Conservation (phyloP, 2,888 invertebrate species). For the Odiellus spinosus region DNA sequence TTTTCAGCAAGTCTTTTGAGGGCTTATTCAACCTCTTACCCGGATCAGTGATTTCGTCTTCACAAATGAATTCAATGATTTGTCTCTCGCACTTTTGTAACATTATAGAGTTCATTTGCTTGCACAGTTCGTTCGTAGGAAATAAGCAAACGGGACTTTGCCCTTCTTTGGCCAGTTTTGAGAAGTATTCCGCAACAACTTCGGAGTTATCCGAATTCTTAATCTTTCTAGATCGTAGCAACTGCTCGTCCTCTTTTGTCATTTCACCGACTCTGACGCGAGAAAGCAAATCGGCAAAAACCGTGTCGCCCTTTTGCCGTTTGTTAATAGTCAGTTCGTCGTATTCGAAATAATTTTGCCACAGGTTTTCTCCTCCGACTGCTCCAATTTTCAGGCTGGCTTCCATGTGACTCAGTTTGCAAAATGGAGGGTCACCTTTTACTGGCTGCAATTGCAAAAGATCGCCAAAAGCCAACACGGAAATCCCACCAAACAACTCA, state of each 20-base stretch:
- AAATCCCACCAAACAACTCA: constrained; percentile 5
- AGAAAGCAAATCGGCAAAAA: neutral
- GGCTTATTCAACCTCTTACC: neutral
- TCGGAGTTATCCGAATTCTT: too few species aligned
- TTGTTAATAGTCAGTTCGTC: too few species aligned
- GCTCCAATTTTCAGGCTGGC: neutral
- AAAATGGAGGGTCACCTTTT: neutral
- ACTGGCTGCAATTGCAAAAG: constrained; percentile 5
- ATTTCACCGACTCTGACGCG: neutral
- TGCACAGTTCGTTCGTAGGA: too few species aligned
- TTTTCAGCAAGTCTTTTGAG: neutral
- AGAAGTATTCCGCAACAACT: too few species aligned
- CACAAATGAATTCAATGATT: too few species aligned
- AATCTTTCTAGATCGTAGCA: neutral
- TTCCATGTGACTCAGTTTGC: neutral
- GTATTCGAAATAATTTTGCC: neutral
- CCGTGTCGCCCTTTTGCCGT: too few species aligned
- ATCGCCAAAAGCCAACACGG: constrained; percentile 5
- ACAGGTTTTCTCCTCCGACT: neutral
- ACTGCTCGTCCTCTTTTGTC: neutral
- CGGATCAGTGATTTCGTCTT: neutral
- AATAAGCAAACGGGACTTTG: too few species aligned
- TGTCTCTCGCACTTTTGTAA: too few species aligned
- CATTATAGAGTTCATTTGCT: too few species aligned
- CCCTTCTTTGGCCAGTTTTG: too few species aligned